A percentile compares a stretch with the other conserved stretches of the same genome.
Conservation (phyloP, 2,888 invertebrate genomes). For the Limnephilus marmoratus region DNA sequence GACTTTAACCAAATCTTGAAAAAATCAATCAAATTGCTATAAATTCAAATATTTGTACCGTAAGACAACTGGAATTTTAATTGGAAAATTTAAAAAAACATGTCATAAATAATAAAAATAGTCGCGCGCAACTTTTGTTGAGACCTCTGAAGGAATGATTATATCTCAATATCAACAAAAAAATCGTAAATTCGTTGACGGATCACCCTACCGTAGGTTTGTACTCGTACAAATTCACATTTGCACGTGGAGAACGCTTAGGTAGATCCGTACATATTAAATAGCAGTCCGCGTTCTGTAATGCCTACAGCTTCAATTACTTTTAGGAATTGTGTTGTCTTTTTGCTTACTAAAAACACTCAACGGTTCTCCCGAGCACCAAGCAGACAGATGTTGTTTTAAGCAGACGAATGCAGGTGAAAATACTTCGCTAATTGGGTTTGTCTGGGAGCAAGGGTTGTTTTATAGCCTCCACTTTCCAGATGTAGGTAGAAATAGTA, state of each 20-base stretch:
- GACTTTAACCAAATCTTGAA: no score
- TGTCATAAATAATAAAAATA: no score
- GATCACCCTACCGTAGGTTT: not conserved
- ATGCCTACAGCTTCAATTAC: not conserved
- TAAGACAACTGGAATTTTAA: no score
- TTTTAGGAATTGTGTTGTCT: not conserved
- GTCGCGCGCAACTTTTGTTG: no score
- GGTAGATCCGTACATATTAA: not conserved
- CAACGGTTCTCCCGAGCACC: not conserved
- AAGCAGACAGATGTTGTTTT: not conserved
- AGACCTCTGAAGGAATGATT: not conserved
- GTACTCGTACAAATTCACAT: not conserved
- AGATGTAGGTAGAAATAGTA: not conserved
- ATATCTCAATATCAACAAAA: not conserved
- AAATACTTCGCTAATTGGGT: slow-evolving; percentile 22
- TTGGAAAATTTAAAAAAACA: no score
- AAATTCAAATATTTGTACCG: no score
- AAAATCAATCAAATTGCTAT: no score
- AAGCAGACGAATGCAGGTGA: slow-evolving; percentile 28
- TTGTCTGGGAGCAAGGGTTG: slow-evolving; percentile 17
- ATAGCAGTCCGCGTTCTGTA: not conserved
- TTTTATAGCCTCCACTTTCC: slow-evolving; percentile 16
- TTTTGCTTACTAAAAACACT: not conserved
- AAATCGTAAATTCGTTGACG: not conserved
- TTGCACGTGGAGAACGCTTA: not conserved